A percentile compares a stretch with the other conserved stretches of the same genome.
phyloP scores from a whole-genome alignment of 2,888 invertebrate species.

The Phengaris alcon region DNA sequence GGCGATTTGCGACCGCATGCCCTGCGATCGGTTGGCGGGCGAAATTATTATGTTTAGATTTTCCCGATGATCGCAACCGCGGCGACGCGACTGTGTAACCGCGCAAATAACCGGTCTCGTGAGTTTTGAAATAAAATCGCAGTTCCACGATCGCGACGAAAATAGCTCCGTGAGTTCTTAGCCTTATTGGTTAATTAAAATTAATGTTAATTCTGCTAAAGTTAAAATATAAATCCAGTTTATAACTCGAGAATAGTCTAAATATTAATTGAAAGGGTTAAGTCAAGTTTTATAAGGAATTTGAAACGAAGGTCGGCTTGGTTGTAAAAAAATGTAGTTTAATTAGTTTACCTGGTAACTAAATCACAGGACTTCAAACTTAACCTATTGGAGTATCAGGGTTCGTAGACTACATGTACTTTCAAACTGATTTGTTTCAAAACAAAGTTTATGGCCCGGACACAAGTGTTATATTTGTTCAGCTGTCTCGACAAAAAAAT shows the following conservation, averaged over 20 bases:
- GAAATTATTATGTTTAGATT: too few species aligned
- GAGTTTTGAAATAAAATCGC: too few species aligned
- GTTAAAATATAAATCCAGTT: not conserved
- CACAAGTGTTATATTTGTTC: constrained; percentile 6
- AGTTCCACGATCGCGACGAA: too few species aligned
- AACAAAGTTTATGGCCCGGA: constrained; percentile 30
- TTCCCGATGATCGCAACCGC: too few species aligned
- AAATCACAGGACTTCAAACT: constrained; percentile 35
- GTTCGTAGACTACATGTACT: constrained; percentile 66
- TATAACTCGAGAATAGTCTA: not conserved
- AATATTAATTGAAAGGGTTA: constrained; percentile 3
- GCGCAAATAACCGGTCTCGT: too few species aligned
- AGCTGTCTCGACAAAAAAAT: not conserved
- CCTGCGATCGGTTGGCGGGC: too few species aligned
- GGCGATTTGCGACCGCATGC: too few species aligned
- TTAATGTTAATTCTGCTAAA: not conserved
- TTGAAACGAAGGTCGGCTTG: constrained; percentile 5
- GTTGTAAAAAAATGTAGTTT: constrained; percentile 33
- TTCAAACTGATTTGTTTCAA: constrained; percentile 34
- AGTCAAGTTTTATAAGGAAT: constrained; percentile 16
- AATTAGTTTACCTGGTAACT: constrained; percentile 22
- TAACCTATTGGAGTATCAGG: constrained; percentile 52
- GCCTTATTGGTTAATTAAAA: not conserved
- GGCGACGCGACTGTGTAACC: too few species aligned
- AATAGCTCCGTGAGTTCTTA: too few species aligned